Conservation (phyloP, 2,113 vertebrate genomes). For the Chrysochloris asiatica region DNA sequence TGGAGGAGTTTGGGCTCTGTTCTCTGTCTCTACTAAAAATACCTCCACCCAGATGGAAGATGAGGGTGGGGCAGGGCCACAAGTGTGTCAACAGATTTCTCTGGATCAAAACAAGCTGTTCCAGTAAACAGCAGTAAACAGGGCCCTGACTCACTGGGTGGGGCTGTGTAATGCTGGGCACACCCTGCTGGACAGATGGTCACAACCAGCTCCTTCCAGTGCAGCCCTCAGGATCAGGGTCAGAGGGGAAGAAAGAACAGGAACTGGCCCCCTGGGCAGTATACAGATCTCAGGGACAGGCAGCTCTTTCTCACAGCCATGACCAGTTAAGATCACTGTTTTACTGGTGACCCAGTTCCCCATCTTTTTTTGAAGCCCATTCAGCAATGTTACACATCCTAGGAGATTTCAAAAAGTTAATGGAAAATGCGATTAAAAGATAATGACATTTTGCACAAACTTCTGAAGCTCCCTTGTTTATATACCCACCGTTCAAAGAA, state of each 20-base stretch:
- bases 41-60: background rate
- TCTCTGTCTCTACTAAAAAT: background rate
- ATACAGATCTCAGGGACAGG: background rate
- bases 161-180: background rate
- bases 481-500: too few relatives aligned
- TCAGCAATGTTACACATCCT: background rate
- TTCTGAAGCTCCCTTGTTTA: too few relatives aligned
- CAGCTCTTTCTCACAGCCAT: background rate
- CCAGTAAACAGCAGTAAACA: slow-evolving; percentile 35
- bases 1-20: background rate
- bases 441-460: too few relatives aligned
- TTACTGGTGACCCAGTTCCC: background rate
- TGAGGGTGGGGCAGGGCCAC: background rate
- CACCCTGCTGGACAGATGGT: fast-evolving
- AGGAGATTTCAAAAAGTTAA: too few relatives aligned
- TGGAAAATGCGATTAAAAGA: too few relatives aligned
- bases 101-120: slow-evolving; percentile 58
- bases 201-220: background rate
- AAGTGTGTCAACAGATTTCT: slow-evolving; percentile 36
- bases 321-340: background rate
- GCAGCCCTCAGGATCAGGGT: background rate
- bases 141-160: background rate
- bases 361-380: background rate
- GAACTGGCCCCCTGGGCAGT: too few relatives aligned
- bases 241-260: too few relatives aligned